Evolutionary conservation across 2,888 invertebrate species (phyloP).

Genomic region (Cephonodes hylas): DNA sequence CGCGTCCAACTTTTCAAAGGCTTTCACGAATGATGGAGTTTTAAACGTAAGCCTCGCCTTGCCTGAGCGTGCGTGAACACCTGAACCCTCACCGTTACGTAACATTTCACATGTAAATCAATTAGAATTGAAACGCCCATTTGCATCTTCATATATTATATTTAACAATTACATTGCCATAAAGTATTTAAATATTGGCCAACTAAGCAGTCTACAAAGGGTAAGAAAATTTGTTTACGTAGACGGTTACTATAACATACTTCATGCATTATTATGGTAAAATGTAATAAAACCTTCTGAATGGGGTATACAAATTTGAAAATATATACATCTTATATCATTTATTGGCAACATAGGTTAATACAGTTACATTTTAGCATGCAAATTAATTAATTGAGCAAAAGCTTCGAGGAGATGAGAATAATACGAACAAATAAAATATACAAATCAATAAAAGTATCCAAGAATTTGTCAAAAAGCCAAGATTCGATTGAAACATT

Average conservation of each 20-base stretch:
- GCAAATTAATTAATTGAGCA: too few species aligned
- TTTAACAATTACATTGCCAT: background rate
- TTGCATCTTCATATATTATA: background rate
- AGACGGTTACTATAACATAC: too few species aligned
- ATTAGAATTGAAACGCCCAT: background rate
- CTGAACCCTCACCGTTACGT: constrained; percentile 20
- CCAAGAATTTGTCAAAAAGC: background rate
- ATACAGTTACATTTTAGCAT: too few species aligned
- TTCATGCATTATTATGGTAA: too few species aligned
- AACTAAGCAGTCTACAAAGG: background rate
- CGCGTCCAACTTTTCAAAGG: constrained; percentile 39
- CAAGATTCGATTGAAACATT: background rate
- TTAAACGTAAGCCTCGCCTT: constrained; percentile 40
- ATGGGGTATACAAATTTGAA: too few species aligned
- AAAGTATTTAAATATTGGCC: background rate
- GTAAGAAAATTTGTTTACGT: background rate
- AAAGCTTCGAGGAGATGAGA: too few species aligned
- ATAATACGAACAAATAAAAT: too few species aligned
- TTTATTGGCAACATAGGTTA: too few species aligned
- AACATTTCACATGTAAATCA: background rate
- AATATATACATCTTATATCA: too few species aligned
- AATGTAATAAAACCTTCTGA: too few species aligned
- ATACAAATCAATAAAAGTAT: too few species aligned
- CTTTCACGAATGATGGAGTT: constrained; percentile 45
- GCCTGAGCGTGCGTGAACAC: constrained; percentile 36